Evolutionary conservation across 1,140 invertebrate genomes (phyloP), one percentile per base, ranked within the genome.

Genomic region (Ooceraea biroi): DNA sequence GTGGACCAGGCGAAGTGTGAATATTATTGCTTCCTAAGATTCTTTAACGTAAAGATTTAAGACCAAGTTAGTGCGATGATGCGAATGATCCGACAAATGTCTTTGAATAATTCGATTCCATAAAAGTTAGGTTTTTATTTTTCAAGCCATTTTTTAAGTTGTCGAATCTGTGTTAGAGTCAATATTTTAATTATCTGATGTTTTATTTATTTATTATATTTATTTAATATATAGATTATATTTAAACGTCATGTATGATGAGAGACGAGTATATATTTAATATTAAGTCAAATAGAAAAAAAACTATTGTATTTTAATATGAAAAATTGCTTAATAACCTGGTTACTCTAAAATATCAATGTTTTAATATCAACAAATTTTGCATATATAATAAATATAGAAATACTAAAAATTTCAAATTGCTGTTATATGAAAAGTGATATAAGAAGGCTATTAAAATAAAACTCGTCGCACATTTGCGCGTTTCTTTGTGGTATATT

Each of bases 21-120:
- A 90, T 87, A 89, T 89, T 90, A 90, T 90, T 85, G 86, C 86
- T 61, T 58, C 46, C 36, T 52, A 73, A 83, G 82, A 87, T 88
- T 88, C 82, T 83, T 65, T 50, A 57, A 57, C 17, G 48, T 30
- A 22, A 12, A 12, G 50, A 57, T 71, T 80, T 71, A 27, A 44
- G 3, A 30, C 25, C 22, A 46, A 25, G 17, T 68, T 7, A 19
- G 22, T 41, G 5, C 14, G 71, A 60, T 27, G 73, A 50, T 76
- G n/a, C 48, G 27, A 22, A 3, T 30, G 30, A 25, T 27, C 10
- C 25, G 58, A 65, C 8, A 36, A 50, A 50, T 77, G 60, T 66
- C 44, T 66, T 74, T 76, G 30, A 27, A 36, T 77, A 63, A 50
- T 63, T 14, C 72, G 10, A 0, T 76, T 65, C 3, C 22, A 77